These are phyloP conservation scores for Eledona agricola DNA, from an alignment of 2,888 invertebrate species.

Conservation along the genomic window DNA sequence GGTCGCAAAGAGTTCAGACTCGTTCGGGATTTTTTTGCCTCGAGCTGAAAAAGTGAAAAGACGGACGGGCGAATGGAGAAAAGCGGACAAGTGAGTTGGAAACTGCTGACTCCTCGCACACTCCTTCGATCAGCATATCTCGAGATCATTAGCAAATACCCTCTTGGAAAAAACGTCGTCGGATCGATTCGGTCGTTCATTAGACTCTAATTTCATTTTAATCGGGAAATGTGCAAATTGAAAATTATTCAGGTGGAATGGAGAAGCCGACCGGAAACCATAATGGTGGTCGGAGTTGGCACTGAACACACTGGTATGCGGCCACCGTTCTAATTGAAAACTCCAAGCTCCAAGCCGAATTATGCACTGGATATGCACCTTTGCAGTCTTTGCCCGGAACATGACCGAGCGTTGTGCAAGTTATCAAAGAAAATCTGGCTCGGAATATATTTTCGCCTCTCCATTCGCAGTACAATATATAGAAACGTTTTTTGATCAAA, in stretches of 20 bases:
- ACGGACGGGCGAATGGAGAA: slow-evolving; percentile 49
- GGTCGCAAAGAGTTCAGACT: too few relatives aligned
- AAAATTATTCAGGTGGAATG: slow-evolving; percentile 59
- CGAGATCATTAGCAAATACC: slow-evolving; percentile 39
- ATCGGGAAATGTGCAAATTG: slow-evolving; percentile 58
- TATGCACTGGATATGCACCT: too few relatives aligned
- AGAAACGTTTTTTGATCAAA: too few relatives aligned
- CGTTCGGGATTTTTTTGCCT: too few relatives aligned
- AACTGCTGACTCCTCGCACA: slow-evolving; percentile 45
- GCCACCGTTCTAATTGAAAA: slow-evolving; percentile 53
- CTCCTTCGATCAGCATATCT: slow-evolving; percentile 41
- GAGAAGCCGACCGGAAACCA: slow-evolving; percentile 58
- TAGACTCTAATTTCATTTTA: slow-evolving; percentile 59
- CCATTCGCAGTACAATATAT: too few relatives aligned
- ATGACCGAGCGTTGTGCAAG: too few relatives aligned
- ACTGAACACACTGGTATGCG: slow-evolving; percentile 49
- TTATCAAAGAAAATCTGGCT: too few relatives aligned
- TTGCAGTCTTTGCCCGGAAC: too few relatives aligned
- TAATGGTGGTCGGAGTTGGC: slow-evolving; percentile 54
- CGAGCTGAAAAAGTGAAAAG: slow-evolving; percentile 41
- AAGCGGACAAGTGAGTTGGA: slow-evolving; percentile 52
- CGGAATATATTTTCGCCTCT: too few relatives aligned
- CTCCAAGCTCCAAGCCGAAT: slow-evolving; percentile 35
- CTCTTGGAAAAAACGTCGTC: slow-evolving; percentile 1
- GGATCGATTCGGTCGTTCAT: slow-evolving; percentile 51